Percentiles rank a stretch among this genome's conserved stretches.
Conservation (phyloP, 2,888 invertebrate genomes). For the Heliconius aoede region DNA sequence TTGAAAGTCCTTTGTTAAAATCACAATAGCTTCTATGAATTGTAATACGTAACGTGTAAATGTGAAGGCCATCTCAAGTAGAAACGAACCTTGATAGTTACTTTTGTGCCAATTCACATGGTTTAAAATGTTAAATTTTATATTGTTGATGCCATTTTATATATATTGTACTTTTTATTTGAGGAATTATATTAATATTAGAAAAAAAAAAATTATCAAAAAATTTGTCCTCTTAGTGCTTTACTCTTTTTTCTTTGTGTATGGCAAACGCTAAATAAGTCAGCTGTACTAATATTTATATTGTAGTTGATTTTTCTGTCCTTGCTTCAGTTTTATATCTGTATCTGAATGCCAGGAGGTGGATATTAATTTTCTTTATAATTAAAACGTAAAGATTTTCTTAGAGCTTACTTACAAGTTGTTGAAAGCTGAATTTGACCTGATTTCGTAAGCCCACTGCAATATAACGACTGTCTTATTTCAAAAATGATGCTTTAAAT, state of each 20-base stretch:
- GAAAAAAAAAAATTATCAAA: too few species aligned
- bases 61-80: constrained; percentile 6
- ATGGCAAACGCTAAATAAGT: neutral
- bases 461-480: constrained; percentile 29
- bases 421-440: constrained; percentile 64
- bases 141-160: too few species aligned
- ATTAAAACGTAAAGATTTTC: constrained; percentile 21
- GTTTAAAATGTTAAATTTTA: neutral
- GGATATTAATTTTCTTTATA: neutral
- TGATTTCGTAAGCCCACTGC: constrained; percentile 53
- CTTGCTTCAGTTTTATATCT: constrained; percentile 3
- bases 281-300: neutral
- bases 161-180: too few species aligned
- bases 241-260: neutral
- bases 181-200: too few species aligned
- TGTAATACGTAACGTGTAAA: constrained; percentile 23
- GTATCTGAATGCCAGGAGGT: neutral
- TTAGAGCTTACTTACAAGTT: constrained; percentile 60
- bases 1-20: constrained; percentile 32
- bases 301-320: constrained; percentile 16
- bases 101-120: neutral
- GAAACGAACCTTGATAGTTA: neutral
- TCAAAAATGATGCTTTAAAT: neutral
- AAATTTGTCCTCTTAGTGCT: neutral
- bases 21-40: constrained; percentile 28